Base-by-base conservation (phyloP, 2,888 invertebrate species). In the Leptinotarsa tumamoca region DNA sequence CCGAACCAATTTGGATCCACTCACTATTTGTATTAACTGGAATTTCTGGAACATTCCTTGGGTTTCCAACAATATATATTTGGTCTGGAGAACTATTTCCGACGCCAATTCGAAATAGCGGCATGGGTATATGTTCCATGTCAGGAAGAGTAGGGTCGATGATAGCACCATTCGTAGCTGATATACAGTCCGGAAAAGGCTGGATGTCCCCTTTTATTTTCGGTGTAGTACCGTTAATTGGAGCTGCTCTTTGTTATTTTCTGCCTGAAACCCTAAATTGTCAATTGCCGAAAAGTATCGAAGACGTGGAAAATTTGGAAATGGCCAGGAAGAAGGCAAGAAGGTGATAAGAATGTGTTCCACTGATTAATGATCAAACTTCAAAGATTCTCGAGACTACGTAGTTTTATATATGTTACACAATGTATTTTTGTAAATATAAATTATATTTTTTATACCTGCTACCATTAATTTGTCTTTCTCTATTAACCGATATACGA, bases 61-160 rank as follows among this genome's bases (percentile, higher is more conserved):
- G 94, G 1, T 97, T 97, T 85, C 94, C 96, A 2, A 94, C 95
- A 2, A 94, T 94, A 4, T 97, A 97, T 86, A 91, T 97, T 21
- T 97, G 95, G 87, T 94, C 95, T 0, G 95, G 96, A 0, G 97
- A 97, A 88, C 87, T 96, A 14, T 97, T 96, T 86, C 97, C 97
- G 0, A 97, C 97, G 0, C 94, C 96, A 3, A 93, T 96, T 0
- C 91, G 97, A 51, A 96, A 96, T 85, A 93, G 94, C 56, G 96
- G 96, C 0, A 93, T 97, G 74, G 97, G 97, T 0, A 90, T 94
- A 4, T 93, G 95, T 49, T 96, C 96, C 0, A 95, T 95, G 89
- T 92, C 94, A 76, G 96, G 96, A 0, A 91, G 97, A 83, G 88
- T 96, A 76, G 97, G 97, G 7, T 96, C 96, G 0, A 95, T 96